Conservation (phyloP, 2,113 vertebrate genomes). For the Leptobrachium leishanense region DNA sequence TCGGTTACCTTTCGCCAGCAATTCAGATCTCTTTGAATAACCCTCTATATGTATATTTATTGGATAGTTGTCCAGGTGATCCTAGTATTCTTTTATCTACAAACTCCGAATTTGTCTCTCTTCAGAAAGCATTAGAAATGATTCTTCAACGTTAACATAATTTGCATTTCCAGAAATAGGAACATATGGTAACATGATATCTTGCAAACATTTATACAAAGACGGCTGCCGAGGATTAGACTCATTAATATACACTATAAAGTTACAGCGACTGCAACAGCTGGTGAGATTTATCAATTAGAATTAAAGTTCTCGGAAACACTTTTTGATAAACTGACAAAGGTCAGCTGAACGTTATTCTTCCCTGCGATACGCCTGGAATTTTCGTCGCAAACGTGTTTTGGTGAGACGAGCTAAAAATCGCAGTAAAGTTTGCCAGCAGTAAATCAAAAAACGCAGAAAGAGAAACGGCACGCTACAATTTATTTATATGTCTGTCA, state of each 20-base stretch:
- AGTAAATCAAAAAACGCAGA: background rate
- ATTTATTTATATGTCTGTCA: no score
- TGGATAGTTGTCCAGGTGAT: no score
- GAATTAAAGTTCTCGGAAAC: slow-evolving; percentile 76
- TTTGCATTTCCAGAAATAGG: slow-evolving; percentile 63
- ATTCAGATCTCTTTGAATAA: no score
- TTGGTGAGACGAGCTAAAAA: slow-evolving; percentile 48
- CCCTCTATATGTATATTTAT: no score
- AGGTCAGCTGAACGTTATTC: slow-evolving; percentile 74
- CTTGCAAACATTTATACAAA: slow-evolving; percentile 78
- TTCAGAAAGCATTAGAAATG: slow-evolving; percentile 17
- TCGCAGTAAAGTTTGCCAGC: background rate
- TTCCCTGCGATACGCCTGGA: slow-evolving; percentile 61
- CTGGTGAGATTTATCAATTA: slow-evolving; percentile 85
- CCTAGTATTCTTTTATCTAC: no score
- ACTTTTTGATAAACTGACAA: slow-evolving; percentile 64
- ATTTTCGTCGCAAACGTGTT: slow-evolving; percentile 60
- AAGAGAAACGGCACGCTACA: background rate
- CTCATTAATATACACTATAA: slow-evolving; percentile 78
- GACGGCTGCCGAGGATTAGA: slow-evolving; percentile 69
- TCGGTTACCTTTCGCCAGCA: no score
- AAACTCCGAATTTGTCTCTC: slow-evolving; percentile 13
- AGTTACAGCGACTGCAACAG: slow-evolving; percentile 76
- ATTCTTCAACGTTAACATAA: slow-evolving; percentile 31
- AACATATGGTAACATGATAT: slow-evolving; percentile 86